Evolutionary conservation across 2,888 invertebrate species (phyloP).

Genomic region (Clivina fossor): DNA sequence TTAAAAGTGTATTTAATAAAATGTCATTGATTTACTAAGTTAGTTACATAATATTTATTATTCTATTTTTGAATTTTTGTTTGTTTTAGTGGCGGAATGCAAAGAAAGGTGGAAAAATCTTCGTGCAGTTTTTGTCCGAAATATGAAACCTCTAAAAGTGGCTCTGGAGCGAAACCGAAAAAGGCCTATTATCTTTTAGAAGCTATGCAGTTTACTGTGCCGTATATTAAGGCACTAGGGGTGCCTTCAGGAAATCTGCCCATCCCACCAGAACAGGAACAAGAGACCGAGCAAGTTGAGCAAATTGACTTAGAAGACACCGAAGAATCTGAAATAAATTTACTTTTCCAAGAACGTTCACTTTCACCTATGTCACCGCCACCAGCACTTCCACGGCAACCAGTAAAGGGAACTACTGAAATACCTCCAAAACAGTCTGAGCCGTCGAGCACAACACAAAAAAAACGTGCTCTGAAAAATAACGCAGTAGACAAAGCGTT

Average conservation of each 20-base stretch:
- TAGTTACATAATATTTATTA: too few relatives aligned
- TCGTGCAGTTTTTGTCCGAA: slow-evolving; percentile 35
- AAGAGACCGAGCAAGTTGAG: slow-evolving; percentile 1
- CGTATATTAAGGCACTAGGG: slow-evolving; percentile 29
- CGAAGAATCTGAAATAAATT: too few relatives aligned
- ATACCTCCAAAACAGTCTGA: not conserved
- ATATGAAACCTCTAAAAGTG: slow-evolving; percentile 34
- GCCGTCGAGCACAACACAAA: not conserved
- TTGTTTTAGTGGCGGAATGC: slow-evolving; percentile 32
- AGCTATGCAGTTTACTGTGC: slow-evolving; percentile 35
- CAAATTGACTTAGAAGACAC: not conserved
- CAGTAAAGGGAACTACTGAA: not conserved
- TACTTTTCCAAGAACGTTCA: not conserved
- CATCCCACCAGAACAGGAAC: not conserved
- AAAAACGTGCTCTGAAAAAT: not conserved
- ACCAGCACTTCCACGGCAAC: not conserved
- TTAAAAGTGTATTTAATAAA: too few relatives aligned
- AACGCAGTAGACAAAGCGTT: slow-evolving; percentile 2
- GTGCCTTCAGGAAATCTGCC: not conserved
- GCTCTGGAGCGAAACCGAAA: slow-evolving; percentile 21
- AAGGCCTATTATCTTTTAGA: slow-evolving; percentile 36
- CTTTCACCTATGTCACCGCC: not conserved
- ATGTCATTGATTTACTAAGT: too few relatives aligned
- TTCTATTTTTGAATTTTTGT: too few relatives aligned
- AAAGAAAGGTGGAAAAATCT: slow-evolving; percentile 38